phyloP scores from a whole-genome alignment of 2,113 vertebrate species.

The Syrrhaptes paradoxus region DNA sequence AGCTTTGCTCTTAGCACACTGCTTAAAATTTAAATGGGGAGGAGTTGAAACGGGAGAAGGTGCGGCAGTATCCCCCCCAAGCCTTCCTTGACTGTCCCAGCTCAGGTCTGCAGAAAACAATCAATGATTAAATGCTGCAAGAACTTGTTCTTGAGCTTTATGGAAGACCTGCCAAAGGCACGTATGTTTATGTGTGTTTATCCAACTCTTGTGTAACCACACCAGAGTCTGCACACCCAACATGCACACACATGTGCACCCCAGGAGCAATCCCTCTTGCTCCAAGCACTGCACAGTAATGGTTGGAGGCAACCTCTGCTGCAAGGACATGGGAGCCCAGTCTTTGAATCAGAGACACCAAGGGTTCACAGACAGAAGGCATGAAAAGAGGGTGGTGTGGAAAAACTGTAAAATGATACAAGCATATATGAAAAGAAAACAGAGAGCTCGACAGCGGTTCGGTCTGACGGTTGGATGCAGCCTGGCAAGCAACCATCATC shows the following conservation, averaged over 20 bases:
- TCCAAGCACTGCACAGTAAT: accelerated
- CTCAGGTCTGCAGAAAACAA: neutral
- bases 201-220: neutral
- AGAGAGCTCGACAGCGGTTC: neutral
- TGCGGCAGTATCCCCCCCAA: neutral
- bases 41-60: neutral
- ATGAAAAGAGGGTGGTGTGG: accelerated
- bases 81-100: neutral
- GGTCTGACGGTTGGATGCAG: neutral
- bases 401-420: neutral
- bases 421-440: neutral
- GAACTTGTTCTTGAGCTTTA: neutral
- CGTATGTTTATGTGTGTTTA: accelerated
- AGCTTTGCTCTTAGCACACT: neutral
- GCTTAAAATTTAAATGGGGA: neutral
- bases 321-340: accelerated
- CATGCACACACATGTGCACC: accelerated
- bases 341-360: neutral
- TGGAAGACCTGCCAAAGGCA: neutral
- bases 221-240: neutral
- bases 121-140: neutral
- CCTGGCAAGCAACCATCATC: neutral
- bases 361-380: neutral
- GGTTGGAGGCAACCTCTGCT: neutral
- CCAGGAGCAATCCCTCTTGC: neutral